phyloP scores from a whole-genome alignment of 2,888 invertebrate genomes.

The Crocallis elinguaria region DNA sequence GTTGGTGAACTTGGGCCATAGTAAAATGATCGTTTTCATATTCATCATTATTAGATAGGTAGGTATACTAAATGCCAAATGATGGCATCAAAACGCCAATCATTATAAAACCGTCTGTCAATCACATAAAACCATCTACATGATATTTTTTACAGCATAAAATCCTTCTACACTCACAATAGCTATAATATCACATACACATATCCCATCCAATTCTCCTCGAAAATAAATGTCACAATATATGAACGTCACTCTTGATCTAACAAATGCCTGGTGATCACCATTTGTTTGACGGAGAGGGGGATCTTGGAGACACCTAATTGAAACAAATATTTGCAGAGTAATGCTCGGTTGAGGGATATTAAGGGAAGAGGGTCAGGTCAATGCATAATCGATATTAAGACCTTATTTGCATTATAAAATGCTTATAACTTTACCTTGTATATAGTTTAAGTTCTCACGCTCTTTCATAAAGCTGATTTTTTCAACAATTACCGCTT shows the following conservation, averaged over 20 bases:
- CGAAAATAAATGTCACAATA: constrained; percentile 40
- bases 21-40: too few species aligned
- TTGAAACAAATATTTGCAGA: constrained; percentile 81
- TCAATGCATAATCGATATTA: constrained; percentile 31
- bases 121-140: too few species aligned
- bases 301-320: constrained; percentile 66
- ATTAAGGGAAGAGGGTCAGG: constrained; percentile 26
- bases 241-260: constrained; percentile 60
- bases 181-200: neutral
- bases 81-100: too few species aligned
- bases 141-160: too few species aligned
- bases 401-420: constrained; percentile 8
- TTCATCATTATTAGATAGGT: too few species aligned
- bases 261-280: constrained; percentile 69
- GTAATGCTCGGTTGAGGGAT: constrained; percentile 52
- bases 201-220: constrained; percentile 6
- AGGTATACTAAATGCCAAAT: too few species aligned
- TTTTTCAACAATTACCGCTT: too few species aligned
- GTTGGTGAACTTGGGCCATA: too few species aligned
- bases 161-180: neutral
- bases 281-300: constrained; percentile 67
- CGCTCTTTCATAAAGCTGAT: neutral
- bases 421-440: neutral
- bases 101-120: too few species aligned
- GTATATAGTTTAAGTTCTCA: neutral